Percentiles rank a stretch among this genome's conserved stretches.
phyloP scores from a whole-genome alignment of 1,140 invertebrate species.

The Ruditapes philippinarum region DNA sequence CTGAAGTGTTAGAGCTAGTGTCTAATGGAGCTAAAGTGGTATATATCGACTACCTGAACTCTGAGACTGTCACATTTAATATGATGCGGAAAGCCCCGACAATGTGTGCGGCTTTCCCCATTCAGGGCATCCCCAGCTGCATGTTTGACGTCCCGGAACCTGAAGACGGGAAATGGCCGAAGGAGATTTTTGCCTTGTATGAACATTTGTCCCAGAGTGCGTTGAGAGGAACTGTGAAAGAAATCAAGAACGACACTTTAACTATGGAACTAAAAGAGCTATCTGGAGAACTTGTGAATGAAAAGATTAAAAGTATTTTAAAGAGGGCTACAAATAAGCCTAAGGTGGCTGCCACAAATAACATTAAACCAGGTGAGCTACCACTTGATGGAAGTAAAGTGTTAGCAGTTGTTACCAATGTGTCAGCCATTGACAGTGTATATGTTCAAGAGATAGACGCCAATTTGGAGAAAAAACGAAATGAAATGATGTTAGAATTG shows the following conservation, averaged over 20 bases:
- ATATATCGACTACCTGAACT: conserved; percentile 57
- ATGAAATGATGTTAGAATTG: conserved; percentile 10
- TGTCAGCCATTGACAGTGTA: conserved; percentile 16
- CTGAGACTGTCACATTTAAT: not conserved
- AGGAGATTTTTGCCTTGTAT: not conserved
- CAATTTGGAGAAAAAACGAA: conserved; percentile 17
- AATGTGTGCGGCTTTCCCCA: not conserved
- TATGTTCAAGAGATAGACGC: conserved; percentile 33
- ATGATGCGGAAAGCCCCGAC: conserved; percentile 3
- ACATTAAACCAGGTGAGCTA: conserved; percentile 12
- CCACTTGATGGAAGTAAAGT: conserved; percentile 47
- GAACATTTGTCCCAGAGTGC: not conserved
- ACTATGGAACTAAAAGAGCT: not conserved
- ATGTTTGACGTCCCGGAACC: not conserved
- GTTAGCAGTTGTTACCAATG: not conserved
- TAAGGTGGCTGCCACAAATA: not conserved
- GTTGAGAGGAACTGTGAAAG: conserved; percentile 14
- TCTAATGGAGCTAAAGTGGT: not conserved
- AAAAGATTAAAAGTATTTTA: not conserved
- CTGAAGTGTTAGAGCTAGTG: conserved; percentile 49
- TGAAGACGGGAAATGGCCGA: not conserved
- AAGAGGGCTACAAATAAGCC: not conserved
- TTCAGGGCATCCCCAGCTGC: conserved; percentile 12
- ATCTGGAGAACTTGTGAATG: not conserved
- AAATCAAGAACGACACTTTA: not conserved